Evolutionary conservation across 2,888 invertebrate species (phyloP), one percentile per base, ranked within the genome.

Genomic region (Lamproptera curius): DNA sequence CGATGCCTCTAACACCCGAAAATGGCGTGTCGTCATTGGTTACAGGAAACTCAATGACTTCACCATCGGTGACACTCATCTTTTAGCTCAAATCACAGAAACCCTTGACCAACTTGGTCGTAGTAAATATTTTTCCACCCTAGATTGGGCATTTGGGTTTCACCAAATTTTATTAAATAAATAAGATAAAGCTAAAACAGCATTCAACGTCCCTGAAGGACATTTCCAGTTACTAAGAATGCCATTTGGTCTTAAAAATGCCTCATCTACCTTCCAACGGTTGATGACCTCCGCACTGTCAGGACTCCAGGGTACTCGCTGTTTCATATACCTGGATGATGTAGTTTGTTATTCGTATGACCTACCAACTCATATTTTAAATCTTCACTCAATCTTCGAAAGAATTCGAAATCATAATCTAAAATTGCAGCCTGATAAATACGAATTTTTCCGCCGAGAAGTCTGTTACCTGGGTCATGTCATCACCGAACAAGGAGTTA

Each of bases 381-480:
- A n/a, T n/a, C n/a, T n/a, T n/a, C n/a, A n/a, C n/a, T n/a, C n/a
- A n/a, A n/a, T n/a, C n/a, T n/a, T n/a, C n/a, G n/a, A n/a, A n/a
- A n/a, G n/a, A n/a, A n/a, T 58, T 8, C 31, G 50, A 14, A 10
- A 40, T 2, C 48, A 16, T 11, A 52, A 55, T 33, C 14, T 53
- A n/a, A 55, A 57, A 50, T 15, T 64, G 1, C 73, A 76, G 49
- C 58, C 57, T 1, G 52, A 60, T 0, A 59, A 63, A 36, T 63
- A 61, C 4, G 56, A 65, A 41, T 71, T 74, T 34, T 15, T 56
- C 0, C 17, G 47, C 9, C 31, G 28, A 36, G 54, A 61, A 51
- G 53, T 54, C 0, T 5, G 13, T 2, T 57, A 55, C 49, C 28
- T 65, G 16, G 67, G 66, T 0, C 65, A 63, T 38, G 34, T 61